Conservation (phyloP, 2,797 vertebrate species). For the Rhynchonycteris naso region DNA sequence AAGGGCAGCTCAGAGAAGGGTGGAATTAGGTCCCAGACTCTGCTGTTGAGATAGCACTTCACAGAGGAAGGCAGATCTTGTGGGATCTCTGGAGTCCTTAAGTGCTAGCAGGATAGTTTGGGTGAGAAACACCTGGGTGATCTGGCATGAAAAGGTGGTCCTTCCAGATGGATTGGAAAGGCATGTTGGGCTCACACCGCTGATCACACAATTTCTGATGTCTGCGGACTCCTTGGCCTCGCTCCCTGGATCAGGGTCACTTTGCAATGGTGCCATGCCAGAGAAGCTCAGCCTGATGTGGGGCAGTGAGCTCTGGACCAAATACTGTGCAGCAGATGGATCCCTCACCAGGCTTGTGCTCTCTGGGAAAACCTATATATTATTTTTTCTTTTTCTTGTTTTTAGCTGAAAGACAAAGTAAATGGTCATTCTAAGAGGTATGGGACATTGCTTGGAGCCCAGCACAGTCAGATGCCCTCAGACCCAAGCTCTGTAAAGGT, state of each 20-base stretch:
- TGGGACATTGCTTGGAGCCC: too few relatives aligned
- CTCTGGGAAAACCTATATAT: not conserved
- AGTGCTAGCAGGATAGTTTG: too few relatives aligned
- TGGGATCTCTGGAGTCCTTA: fast-evolving
- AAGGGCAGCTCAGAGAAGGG: not conserved
- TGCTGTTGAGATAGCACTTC: not conserved
- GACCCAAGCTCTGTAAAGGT: too few relatives aligned
- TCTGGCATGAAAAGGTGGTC: fast-evolving
- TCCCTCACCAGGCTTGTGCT: not conserved
- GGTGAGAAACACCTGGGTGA: fast-evolving
- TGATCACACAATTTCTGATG: too few relatives aligned
- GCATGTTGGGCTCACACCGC: not conserved
- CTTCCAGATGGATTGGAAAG: fast-evolving
- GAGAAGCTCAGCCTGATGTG: not conserved
- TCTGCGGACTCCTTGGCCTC: not conserved
- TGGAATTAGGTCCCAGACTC: too few relatives aligned
- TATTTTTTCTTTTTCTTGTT: too few relatives aligned
- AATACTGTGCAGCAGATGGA: fast-evolving
- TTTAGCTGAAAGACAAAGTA: too few relatives aligned
- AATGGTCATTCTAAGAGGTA: too few relatives aligned
- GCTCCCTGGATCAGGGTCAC: not conserved
- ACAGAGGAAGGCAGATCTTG: not conserved
- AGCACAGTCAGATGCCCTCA: too few relatives aligned
- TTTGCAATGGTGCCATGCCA: not conserved
- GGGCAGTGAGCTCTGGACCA: not conserved